Conservation (phyloP, 2,888 invertebrate genomes). For the Diarsia brunnea region DNA sequence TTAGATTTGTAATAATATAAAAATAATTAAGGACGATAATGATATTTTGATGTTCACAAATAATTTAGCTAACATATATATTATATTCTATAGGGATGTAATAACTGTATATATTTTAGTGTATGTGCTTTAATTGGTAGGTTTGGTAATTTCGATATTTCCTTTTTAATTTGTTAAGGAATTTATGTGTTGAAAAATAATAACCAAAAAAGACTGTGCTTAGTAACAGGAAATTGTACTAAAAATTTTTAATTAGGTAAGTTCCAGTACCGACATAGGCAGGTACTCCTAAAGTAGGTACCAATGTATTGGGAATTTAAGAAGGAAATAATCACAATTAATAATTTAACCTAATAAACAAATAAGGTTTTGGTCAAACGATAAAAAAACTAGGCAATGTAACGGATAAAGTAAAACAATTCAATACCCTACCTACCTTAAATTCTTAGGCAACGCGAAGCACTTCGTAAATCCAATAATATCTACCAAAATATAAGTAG, state of each 20-base stretch:
- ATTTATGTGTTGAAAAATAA: background rate
- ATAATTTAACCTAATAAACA: background rate
- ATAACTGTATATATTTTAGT: background rate
- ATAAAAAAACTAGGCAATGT: background rate
- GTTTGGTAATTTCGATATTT: background rate
- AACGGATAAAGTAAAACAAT: too few species aligned
- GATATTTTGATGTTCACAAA: background rate
- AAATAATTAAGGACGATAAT: constrained; percentile 6
- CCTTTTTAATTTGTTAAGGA: background rate
- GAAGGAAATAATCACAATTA: background rate
- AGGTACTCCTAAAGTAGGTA: background rate
- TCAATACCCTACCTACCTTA: background rate
- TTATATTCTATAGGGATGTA: background rate
- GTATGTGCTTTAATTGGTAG: background rate
- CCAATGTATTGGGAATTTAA: background rate
- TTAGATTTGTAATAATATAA: constrained; percentile 16
- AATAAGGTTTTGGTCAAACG: background rate
- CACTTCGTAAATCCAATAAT: background rate
- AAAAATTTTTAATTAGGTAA: background rate
- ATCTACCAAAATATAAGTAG: background rate
- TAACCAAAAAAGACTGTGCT: background rate
- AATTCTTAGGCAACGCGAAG: background rate
- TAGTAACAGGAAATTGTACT: background rate
- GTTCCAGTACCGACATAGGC: background rate
- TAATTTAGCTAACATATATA: too few species aligned